Base-by-base conservation (phyloP, 2,888 invertebrate genomes). In the Catotricha subobsoleta region DNA sequence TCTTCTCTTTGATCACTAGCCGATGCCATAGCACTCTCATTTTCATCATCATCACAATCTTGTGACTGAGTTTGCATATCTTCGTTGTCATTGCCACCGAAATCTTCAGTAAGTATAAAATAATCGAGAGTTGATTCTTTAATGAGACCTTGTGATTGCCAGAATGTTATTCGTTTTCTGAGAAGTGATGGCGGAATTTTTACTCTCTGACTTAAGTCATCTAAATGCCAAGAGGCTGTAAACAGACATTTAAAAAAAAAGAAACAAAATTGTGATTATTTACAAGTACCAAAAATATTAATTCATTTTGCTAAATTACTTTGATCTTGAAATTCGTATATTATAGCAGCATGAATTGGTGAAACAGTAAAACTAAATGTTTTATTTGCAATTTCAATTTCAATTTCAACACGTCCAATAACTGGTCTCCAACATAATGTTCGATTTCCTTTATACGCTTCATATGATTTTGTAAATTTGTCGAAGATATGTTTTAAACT, bases 371-470 rank as follows among this genome's bases (percentile, higher is more conserved):
- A 18, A 2, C 33, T 27, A 7, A 39, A 19, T 19, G 16, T 39
- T n/a, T 23, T 21, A 42, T 80, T 80, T 31, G 80, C 82, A 48
- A 92, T 67, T 62, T 92, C 91, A 44, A 95, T 77, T 56, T 90
- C 88, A 47, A 95, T 68, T 56, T 81, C 80, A 0, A 94, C 91
- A 56, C 81, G 76, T 1, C 95, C 95, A 38, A 94, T 71, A 60
- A 94, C 90, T 39, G 87, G 80, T 52, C 91, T 90, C 94, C 94
- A 95, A 54, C 74, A 79, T 7, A 95, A 66, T 0, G 94, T 92
- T 48, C 95, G 73, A 54, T 92, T 95, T 10, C 91, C 83, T 60
- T 86, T 88, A 39, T 91, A 67, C 1, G 82, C 76, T 62, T 94
- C 91, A 65, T 88, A 95, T 0, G 81, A 78, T 56, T 80, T 82